Base-by-base conservation (phyloP, 1,140 invertebrate species). In the Zaprionus ornatus region DNA sequence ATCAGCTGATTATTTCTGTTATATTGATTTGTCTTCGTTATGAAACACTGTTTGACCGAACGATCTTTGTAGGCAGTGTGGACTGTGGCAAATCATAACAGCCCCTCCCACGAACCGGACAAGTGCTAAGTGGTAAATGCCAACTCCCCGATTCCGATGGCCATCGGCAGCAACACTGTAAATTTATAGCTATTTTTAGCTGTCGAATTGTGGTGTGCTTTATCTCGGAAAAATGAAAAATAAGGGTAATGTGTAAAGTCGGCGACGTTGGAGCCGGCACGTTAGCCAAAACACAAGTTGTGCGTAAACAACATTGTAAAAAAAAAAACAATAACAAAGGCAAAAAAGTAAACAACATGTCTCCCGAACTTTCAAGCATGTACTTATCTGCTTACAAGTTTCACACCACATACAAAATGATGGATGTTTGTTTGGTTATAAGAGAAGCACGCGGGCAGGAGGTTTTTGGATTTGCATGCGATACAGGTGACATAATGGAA, bases 281-380 rank as follows among this genome's bases (percentile, higher is more conserved):
- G 83, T 87, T 87, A 71, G 50, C 82, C 66, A 72, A 87, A 82
- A 68, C 48, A 52, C 40, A 48, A 63, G 23, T 61, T 81, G 54
- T 45, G 68, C 75, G 79, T 86, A 85, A 85, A 86, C 79, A 85
- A 76, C 79, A 73, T 82, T 86, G 86, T 79, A 83, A 77, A 76
- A 67, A 48, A 65, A 4, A 66, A 70, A 60, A 65, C 50, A 61
- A 59, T 13, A 74, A 64, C 54, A 74, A 74, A 54, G 45, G 19
- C 57, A 79, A 74, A 48, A 25, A 57, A 35, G 57, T 63, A 69
- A 84, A 84, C 60, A 85, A 76, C 57, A 66, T 54, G 29, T 27
- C 64, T 52, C 56, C 25, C 50, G 42, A 70, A 80, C 48, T 66
- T 73, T 48, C 57, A 56, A 45, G 32, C 21, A 23, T 50, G 19